Evolutionary conservation across 2,797 vertebrate species (phyloP).

Genomic region (Stomatorhinus walkeri): DNA sequence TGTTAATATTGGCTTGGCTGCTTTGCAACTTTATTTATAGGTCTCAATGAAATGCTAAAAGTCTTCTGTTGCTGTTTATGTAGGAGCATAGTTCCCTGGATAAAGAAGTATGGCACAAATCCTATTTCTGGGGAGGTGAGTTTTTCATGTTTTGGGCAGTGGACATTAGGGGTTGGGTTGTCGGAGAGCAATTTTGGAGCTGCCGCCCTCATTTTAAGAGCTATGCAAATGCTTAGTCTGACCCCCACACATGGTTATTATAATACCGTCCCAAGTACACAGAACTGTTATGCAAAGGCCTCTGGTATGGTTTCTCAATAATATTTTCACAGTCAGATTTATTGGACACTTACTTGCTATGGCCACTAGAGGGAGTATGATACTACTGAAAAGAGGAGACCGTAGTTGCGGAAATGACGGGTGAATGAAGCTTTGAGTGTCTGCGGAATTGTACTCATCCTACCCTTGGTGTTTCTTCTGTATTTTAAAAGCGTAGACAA

Average conservation of each 20-base stretch:
- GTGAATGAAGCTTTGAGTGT: background rate
- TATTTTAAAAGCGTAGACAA: background rate
- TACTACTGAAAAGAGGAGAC: background rate
- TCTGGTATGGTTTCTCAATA: background rate
- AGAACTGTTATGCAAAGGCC: background rate
- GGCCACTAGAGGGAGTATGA: slow-evolving; percentile 32
- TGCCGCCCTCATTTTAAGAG: background rate
- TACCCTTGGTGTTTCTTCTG: background rate
- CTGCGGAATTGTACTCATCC: background rate
- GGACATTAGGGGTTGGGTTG: background rate
- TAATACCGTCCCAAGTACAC: background rate
- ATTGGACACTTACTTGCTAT: background rate
- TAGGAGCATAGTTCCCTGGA: slow-evolving; percentile 95
- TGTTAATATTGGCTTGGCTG: background rate
- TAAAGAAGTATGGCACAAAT: slow-evolving; percentile 91
- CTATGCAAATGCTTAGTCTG: background rate
- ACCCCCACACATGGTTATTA: background rate
- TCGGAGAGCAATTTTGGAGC: background rate
- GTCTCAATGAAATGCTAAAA: background rate
- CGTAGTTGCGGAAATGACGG: background rate
- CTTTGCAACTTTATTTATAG: background rate
- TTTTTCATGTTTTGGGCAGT: background rate
- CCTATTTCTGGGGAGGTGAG: slow-evolving; percentile 84
- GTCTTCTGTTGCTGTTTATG: slow-evolving; percentile 20
- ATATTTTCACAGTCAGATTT: background rate